Evolutionary conservation across 2,113 vertebrate species (phyloP).

Genomic region (Sinocyclocheilus anshuiensis): DNA sequence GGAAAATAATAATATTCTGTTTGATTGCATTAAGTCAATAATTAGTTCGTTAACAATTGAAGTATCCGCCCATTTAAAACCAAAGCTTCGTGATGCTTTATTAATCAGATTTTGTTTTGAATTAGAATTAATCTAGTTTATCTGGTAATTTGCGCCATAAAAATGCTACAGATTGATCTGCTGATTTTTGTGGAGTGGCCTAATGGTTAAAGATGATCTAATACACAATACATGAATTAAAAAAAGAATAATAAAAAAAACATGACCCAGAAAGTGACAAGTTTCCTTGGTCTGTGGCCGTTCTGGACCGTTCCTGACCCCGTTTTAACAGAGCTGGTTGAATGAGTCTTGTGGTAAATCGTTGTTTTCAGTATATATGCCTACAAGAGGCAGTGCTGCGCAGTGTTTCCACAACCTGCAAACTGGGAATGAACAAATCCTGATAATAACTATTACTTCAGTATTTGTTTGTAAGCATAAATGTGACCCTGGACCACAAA

Average conservation of each 20-base stretch:
- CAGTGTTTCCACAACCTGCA: conserved; percentile 26
- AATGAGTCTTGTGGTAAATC: neutral
- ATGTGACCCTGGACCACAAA: neutral
- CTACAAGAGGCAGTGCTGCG: conserved; percentile 47
- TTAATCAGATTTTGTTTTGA: neutral
- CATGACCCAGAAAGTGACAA: neutral
- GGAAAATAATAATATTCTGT: neutral
- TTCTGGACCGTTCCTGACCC: neutral
- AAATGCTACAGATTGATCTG: neutral
- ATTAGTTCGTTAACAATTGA: neutral
- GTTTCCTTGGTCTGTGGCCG: neutral
- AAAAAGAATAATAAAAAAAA: neutral
- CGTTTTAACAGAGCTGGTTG: neutral
- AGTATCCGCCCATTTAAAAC: neutral
- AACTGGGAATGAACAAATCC: conserved; percentile 30
- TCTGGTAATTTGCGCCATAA: neutral
- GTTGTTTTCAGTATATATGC: conserved; percentile 33
- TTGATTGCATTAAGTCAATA: neutral
- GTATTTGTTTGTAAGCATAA: neutral
- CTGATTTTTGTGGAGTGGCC: neutral
- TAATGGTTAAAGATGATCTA: neutral
- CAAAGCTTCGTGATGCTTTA: conserved; percentile 14
- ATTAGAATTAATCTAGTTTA: no score
- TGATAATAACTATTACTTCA: neutral
- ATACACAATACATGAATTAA: neutral